A percentile compares a stretch with the other conserved stretches of the same genome.
These are phyloP conservation scores for Scophthalmus maximus DNA, from an alignment of 2,113 vertebrate genomes.

Conservation along the genomic window DNA sequence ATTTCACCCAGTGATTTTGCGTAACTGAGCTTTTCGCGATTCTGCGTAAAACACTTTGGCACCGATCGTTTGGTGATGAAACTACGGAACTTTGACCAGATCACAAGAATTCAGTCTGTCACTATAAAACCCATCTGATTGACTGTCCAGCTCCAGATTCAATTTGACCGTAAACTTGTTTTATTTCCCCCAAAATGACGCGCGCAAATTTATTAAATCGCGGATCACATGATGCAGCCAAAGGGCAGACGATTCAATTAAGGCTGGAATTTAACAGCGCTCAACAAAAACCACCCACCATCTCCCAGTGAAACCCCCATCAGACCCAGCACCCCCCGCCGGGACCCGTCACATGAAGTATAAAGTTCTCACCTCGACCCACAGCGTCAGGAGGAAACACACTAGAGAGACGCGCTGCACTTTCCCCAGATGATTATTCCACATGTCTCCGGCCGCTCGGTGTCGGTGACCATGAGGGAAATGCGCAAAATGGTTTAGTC, in stretches of 20 bases:
- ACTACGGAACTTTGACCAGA: not conserved
- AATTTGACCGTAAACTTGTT: constrained; percentile 1
- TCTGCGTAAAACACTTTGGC: not conserved
- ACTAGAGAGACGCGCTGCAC: constrained; percentile 65
- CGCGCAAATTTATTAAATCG: constrained; percentile 34
- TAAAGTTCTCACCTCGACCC: constrained; percentile 79
- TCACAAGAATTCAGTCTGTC: not conserved
- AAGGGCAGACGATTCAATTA: constrained; percentile 57
- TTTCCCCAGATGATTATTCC: constrained; percentile 73
- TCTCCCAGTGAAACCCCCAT: not conserved
- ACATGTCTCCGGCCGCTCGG: constrained; percentile 80
- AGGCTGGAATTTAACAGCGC: constrained; percentile 42
- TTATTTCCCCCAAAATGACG: constrained; percentile 14
- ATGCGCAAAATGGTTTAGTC: constrained; percentile 32
- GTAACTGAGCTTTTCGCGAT: not conserved
- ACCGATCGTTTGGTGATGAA: not conserved
- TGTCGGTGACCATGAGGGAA: constrained; percentile 68
- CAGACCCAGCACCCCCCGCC: not conserved
- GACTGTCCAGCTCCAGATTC: not conserved
- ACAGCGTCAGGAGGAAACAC: constrained; percentile 72
- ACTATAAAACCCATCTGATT: not conserved
- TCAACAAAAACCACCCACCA: not conserved
- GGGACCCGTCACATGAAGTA: too few relatives aligned
- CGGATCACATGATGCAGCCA: constrained; percentile 62
- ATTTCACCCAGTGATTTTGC: not conserved